Conservation (phyloP, 2,113 vertebrate genomes). For the Thinocorus orbignyianus region DNA sequence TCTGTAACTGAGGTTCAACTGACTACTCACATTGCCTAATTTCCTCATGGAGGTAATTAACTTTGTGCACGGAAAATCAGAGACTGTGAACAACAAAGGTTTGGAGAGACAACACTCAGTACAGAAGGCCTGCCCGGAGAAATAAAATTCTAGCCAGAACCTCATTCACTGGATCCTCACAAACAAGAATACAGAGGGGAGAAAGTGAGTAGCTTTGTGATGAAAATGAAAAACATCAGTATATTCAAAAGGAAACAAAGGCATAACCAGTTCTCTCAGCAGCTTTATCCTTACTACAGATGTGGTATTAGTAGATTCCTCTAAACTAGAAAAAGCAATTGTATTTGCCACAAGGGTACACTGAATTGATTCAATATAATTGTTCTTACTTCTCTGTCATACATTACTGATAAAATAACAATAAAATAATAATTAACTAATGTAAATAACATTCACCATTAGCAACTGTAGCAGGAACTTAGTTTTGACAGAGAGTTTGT, state of each 20-base stretch:
- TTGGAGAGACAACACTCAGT: conserved; percentile 43
- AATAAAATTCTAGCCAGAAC: conserved; percentile 2
- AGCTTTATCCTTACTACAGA: background rate
- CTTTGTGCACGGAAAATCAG: background rate
- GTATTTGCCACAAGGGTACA: background rate
- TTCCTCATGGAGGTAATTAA: conserved; percentile 26
- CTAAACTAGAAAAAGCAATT: background rate
- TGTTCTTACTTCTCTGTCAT: background rate
- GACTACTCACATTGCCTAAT: background rate
- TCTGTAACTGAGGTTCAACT: background rate
- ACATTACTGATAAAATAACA: background rate
- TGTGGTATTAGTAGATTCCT: background rate
- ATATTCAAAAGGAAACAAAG: conserved; percentile 10
- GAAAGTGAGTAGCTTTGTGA: conserved; percentile 27
- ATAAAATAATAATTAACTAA: background rate
- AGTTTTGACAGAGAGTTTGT: background rate
- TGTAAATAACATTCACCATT: background rate
- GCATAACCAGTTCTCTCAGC: background rate
- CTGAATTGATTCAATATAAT: background rate
- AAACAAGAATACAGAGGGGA: conserved; percentile 1
- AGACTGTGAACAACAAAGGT: conserved; percentile 18
- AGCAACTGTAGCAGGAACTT: background rate
- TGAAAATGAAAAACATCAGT: conserved; percentile 3
- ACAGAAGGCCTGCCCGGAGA: conserved; percentile 3
- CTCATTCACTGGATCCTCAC: background rate